Base-by-base conservation (phyloP, 2,888 invertebrate genomes). In the Notodonta dromedarius region DNA sequence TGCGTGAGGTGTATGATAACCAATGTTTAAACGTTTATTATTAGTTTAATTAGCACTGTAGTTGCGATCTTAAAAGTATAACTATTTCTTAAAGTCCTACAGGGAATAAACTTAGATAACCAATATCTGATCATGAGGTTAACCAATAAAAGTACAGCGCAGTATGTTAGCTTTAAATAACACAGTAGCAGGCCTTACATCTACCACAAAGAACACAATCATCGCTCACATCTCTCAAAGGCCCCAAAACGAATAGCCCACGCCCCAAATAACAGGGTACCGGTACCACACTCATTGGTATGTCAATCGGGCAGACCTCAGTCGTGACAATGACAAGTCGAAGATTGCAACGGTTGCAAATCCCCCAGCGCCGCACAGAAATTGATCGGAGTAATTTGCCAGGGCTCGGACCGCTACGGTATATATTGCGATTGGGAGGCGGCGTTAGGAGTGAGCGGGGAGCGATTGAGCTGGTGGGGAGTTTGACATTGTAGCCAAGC, bases 331-430 rank as follows among this genome's bases (percentile, higher is more conserved):
- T 88, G 90, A 91, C 88, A 89, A 90, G 89, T 89, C 74, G 88
- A 89, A 91, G 90, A 91, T 90, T 90, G 89, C 87, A 86, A 81
- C 83, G 80, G 81, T 81, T 85, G 86, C 85, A 84, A 87, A 85
- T 87, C 87, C 84, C 85, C 62, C 54, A 79, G 85, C 73, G 78
- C 70, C 74, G 77, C 73, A 66, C 78, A 76, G 84, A 81, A 87
- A 90, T 90, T 89, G 90, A 91, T 91, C 85, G 87, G 71, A 76
- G 90, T 88, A 88, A 91, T 91, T 90, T 90, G 85, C 84, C 75
- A 78, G 80, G 79, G 82, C 82, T 83, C 82, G 81, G 82, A 76
- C 78, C 74, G 77, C 70, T 66, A 72, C 73, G 75, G 77, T 69
- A 68, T 2, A 1, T 24, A 24, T 73, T 73, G 64, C 81, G 76